A percentile compares a stretch with the other conserved stretches of the same genome.
Evolutionary conservation across 1,140 invertebrate species (phyloP).

Genomic region (Cotesia glomerata): DNA sequence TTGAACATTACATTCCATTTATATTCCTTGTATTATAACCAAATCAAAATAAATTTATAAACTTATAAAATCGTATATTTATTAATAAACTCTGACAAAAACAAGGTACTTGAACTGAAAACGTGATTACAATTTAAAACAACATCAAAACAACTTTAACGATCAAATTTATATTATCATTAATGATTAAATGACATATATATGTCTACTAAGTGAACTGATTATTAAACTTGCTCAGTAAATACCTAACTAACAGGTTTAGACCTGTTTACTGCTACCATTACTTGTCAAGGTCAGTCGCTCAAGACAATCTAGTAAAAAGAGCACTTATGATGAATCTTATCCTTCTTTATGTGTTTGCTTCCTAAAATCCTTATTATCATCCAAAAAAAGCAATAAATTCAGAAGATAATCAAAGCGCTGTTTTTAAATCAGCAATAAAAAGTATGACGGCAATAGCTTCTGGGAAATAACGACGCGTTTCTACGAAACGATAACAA

Average conservation of each 20-base stretch:
- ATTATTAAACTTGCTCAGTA: slow-evolving; percentile 60
- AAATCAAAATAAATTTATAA: slow-evolving; percentile 18
- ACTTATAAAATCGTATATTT: not conserved
- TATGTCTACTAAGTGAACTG: slow-evolving; percentile 63
- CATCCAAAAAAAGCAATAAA: no score
- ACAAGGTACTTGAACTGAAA: no score
- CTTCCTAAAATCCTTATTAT: no score
- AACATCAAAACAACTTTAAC: not conserved
- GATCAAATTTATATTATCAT: slow-evolving; percentile 32
- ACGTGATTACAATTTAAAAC: not conserved
- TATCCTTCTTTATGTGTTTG: no score
- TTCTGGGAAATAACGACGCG: no score
- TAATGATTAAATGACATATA: slow-evolving; percentile 64
- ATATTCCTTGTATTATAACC: no score
- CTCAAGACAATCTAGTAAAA: slow-evolving; percentile 59
- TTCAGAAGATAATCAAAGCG: no score
- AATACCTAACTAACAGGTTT: slow-evolving; percentile 55
- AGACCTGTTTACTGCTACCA: slow-evolving; percentile 66
- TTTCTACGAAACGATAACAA: no score
- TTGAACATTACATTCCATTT: not conserved
- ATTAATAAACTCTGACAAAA: not conserved
- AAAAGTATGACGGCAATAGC: no score
- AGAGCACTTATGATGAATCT: slow-evolving; percentile 23
- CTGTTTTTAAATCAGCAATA: no score
- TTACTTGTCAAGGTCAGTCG: slow-evolving; percentile 67